Evolutionary conservation across 2,797 vertebrate genomes (phyloP).

Genomic region (Hipposideros larvatus): DNA sequence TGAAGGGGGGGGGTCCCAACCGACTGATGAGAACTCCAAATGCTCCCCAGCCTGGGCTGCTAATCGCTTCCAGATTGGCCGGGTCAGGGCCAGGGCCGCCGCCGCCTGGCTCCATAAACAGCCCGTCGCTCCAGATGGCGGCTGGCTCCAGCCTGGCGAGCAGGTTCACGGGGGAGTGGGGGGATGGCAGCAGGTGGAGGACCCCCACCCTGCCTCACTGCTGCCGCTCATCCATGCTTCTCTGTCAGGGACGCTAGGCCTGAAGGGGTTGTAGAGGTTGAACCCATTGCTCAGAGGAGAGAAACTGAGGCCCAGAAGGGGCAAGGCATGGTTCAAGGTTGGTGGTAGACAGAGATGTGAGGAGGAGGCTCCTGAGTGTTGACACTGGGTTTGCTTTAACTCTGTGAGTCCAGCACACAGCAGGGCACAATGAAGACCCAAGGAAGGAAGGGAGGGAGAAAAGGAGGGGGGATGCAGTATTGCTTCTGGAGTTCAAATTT

Average conservation of each 20-base stretch:
- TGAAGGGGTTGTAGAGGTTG: not conserved
- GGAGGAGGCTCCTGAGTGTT: not conserved
- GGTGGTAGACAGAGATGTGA: not conserved
- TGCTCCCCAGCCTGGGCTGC: constrained; percentile 88
- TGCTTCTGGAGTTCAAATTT: constrained; percentile 72
- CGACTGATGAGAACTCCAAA: constrained; percentile 90
- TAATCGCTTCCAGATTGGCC: constrained; percentile 99
- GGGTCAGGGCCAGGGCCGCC: constrained; percentile 99
- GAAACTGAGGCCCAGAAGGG: constrained; percentile 41
- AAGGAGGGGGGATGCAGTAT: constrained; percentile 67
- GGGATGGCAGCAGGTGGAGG: constrained; percentile 99
- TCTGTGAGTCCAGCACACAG: not conserved
- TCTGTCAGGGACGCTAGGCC: not conserved
- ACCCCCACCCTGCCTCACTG: constrained; percentile 88
- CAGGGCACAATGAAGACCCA: not conserved
- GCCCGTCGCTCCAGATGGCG: constrained; percentile 99
- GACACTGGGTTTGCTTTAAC: fast-evolving
- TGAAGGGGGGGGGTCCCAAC: not conserved
- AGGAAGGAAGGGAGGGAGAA: constrained; percentile 29
- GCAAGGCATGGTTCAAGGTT: not conserved
- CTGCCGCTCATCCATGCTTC: fast-evolving
- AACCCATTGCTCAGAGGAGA: constrained; percentile 29
- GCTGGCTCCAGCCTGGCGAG: constrained; percentile 99
- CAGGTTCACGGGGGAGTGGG: constrained; percentile 97
- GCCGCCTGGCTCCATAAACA: constrained; percentile 99